phyloP scores from a whole-genome alignment of 2,797 vertebrate species.

The Eulemur rubriventer region DNA sequence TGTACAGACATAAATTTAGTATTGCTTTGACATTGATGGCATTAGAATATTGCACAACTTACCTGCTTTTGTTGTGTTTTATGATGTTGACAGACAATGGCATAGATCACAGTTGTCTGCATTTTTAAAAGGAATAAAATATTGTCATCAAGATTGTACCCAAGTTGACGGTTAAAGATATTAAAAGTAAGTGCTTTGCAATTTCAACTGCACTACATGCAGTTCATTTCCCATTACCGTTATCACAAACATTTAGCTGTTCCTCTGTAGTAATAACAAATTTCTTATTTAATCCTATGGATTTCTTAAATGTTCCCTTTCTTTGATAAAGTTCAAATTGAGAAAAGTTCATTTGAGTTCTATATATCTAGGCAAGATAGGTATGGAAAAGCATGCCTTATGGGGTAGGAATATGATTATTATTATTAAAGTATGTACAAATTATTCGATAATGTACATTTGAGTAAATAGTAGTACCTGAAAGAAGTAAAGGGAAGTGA shows the following conservation, averaged over 20 bases:
- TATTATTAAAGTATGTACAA: background rate
- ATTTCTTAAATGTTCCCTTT: background rate
- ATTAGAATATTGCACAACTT: background rate
- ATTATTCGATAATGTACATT: background rate
- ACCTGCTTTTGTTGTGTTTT: background rate
- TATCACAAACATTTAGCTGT: background rate
- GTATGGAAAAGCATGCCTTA: background rate
- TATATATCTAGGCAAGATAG: background rate
- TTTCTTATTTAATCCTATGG: background rate
- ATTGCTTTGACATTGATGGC: background rate
- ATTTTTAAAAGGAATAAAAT: background rate
- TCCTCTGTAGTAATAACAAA: background rate
- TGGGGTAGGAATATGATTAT: background rate
- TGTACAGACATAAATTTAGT: background rate
- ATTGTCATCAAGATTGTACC: background rate
- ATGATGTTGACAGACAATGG: background rate
- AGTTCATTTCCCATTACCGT: background rate
- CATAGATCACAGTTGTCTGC: background rate
- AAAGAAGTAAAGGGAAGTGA: background rate
- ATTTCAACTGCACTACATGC: accelerated
- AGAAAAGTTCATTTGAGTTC: background rate
- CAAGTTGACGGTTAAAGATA: background rate
- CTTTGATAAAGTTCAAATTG: background rate
- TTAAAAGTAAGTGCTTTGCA: background rate
- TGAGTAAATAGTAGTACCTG: background rate